These are phyloP conservation scores for Tinamus major DNA, from an alignment of 2,797 vertebrate species.

Conservation along the genomic window DNA sequence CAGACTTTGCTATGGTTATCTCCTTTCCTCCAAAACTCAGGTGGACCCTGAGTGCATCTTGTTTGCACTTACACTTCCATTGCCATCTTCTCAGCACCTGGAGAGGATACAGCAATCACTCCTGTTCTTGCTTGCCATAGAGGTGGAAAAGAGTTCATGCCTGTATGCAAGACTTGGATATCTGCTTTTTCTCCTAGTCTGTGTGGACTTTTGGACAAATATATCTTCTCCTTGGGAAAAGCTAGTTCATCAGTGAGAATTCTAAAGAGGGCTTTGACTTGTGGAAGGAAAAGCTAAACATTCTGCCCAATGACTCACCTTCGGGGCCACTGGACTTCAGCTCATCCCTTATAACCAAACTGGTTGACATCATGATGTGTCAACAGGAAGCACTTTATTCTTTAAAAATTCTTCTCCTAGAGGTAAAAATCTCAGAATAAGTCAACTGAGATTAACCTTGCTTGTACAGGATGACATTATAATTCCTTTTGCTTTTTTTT, in stretches of 20 bases:
- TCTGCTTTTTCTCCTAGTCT: neutral
- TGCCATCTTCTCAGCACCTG: neutral
- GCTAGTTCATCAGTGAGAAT: neutral
- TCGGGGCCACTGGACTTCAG: neutral
- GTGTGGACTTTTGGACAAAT: neutral
- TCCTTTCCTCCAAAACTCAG: rapidly evolving
- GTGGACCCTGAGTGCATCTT: neutral
- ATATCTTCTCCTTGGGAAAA: neutral
- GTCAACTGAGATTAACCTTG: neutral
- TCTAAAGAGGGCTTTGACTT: neutral
- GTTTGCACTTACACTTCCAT: neutral
- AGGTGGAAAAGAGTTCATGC: neutral
- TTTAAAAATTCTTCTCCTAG: neutral
- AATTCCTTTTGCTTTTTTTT: neutral
- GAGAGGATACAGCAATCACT: too few species aligned
- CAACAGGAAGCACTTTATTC: neutral
- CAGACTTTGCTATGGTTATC: neutral
- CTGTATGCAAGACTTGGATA: neutral
- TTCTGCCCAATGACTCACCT: neutral
- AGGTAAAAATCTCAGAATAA: neutral
- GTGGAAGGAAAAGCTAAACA: too few species aligned
- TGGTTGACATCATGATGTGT: neutral
- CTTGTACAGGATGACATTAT: neutral
- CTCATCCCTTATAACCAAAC: neutral
- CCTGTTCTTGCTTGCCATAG: neutral